These are phyloP conservation scores for Magallana angulata DNA, from an alignment of 1,140 invertebrate species.

Conservation along the genomic window DNA sequence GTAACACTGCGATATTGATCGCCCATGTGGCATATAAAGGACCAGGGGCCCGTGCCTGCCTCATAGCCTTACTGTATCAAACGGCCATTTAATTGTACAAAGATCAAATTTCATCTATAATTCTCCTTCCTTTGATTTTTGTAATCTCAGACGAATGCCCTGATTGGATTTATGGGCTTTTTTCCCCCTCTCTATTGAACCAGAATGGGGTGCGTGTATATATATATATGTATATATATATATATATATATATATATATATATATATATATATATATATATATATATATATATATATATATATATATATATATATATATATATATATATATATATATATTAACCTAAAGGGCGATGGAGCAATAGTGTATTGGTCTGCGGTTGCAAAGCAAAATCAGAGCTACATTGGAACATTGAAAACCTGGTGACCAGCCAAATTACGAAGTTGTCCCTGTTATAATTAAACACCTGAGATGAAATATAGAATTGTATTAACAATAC, in stretches of 20 bases:
- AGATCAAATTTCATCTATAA: conserved; percentile 9
- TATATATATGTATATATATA: no score
- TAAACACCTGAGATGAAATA: neutral
- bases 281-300: no score
- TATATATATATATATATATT: no score
- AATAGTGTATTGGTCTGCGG: no score
- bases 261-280: no score
- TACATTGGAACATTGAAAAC: neutral
- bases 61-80: neutral
- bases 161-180: no score
- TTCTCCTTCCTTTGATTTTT: conserved; percentile 2
- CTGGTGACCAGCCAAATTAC: conserved; percentile 31
- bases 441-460: neutral
- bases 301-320: no score
- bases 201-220: no score
- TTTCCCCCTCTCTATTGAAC: no score
- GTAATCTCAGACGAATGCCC: conserved; percentile 19
- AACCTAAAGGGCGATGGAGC: no score
- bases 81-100: neutral
- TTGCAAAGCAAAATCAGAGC: no score
- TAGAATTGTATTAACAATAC: neutral
- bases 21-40: neutral
- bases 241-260: no score
- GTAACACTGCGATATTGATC: conserved; percentile 5
- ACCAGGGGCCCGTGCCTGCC: neutral